Evolutionary conservation across 2,888 invertebrate species (phyloP), one percentile per base, ranked within the genome.

Genomic region (Calameuta filiformis): DNA sequence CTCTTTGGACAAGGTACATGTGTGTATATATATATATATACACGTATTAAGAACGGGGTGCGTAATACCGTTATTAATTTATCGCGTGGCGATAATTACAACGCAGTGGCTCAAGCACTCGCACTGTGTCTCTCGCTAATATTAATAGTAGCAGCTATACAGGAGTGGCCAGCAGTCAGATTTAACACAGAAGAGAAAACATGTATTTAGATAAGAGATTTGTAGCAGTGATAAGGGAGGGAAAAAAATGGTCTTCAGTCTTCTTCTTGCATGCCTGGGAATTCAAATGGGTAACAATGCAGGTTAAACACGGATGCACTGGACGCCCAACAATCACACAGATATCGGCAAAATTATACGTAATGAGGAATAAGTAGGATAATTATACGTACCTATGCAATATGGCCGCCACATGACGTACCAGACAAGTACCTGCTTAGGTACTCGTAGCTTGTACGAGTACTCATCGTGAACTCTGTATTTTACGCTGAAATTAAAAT

Each of bases 401-500:
- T 34, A 23, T 71, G 77, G 23, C 35, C 73, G 31, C 34, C 33
- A 40, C 40, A 40, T 15, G 56, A 56, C 9, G 56, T 56, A 56
- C 23, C 56, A 56, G 56, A 23, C 56, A 56, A 23, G 56, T 23
- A 56, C 56, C 2, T 23, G 23, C 56, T 56, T 56, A 2, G 9
- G 23, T 56, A 56, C 56, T 56, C 56, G 23, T 56, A 23, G 6
- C 56, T 56, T 23, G 56, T 56, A 56, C 56, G 56, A 56, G 56
- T 23, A 23, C 23, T 11, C 78, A 37, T 56, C 71, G n/a, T 69
- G 68, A 30, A 35, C 33, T 73, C 73, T 73, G 73, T 79, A 82
- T 83, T 83, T 83, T 76, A 79, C 79, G 71, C 69, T 80, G 81
- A 83, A 83, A 83, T 84, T 82, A 84, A 83, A 83, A 84, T 84